Percentiles rank a stretch among this genome's conserved stretches.
Conservation (phyloP, 1,140 invertebrate genomes). For the Neotoxoptera formosana region DNA sequence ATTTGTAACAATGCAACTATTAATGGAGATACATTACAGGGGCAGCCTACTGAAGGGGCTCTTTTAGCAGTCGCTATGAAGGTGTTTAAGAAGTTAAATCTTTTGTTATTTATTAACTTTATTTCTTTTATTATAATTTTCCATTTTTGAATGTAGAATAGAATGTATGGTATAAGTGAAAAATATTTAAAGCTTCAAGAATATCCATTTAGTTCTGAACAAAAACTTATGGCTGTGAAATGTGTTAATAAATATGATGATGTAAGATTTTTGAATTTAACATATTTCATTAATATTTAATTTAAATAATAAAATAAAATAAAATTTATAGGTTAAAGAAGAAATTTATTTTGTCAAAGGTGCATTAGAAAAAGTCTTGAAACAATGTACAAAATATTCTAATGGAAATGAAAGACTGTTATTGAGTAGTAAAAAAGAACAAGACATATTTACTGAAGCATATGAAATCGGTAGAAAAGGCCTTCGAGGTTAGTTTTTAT, state of each 20-base stretch:
- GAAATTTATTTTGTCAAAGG: slow-evolving; percentile 95
- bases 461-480: slow-evolving; percentile 85
- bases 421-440: slow-evolving; percentile 81
- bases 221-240: slow-evolving; percentile 99
- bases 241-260: slow-evolving; percentile 81
- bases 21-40: slow-evolving; percentile 82
- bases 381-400: slow-evolving; percentile 85
- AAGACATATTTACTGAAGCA: slow-evolving; percentile 80
- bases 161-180: slow-evolving; percentile 82
- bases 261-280: slow-evolving; percentile 65
- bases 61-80: slow-evolving; percentile 91
- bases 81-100: slow-evolving; percentile 63
- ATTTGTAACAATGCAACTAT: slow-evolving; percentile 98
- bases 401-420: slow-evolving; percentile 74
- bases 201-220: slow-evolving; percentile 96
- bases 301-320: slow-evolving; percentile 52
- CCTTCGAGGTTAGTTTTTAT: slow-evolving; percentile 66
- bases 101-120: neutral
- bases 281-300: slow-evolving; percentile 25
- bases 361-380: slow-evolving; percentile 88
- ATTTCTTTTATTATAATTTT: neutral
- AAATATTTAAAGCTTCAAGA: slow-evolving; percentile 90
- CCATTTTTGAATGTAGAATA: slow-evolving; percentile 68
- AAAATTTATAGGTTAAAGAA: slow-evolving; percentile 67
- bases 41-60: slow-evolving; percentile 98